Evolutionary conservation across 1,140 invertebrate genomes (phyloP).

Genomic region (Ceratoteleas bidentatus): DNA sequence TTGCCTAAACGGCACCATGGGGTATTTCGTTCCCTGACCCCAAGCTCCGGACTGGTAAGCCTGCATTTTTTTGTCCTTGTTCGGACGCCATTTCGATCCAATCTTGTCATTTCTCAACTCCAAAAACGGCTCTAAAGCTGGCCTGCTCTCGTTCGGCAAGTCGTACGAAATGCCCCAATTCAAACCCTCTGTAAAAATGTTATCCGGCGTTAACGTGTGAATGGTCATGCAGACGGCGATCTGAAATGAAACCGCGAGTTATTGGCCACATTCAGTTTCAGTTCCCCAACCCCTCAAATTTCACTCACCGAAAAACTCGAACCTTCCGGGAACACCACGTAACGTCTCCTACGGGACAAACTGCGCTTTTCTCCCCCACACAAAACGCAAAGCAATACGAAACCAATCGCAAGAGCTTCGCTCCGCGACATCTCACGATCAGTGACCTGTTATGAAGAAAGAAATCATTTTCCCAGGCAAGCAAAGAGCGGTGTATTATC

Average conservation of each 20-base stretch:
- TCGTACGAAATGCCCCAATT: conserved; percentile 90
- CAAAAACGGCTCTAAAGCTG: conserved; percentile 80
- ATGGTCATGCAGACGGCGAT: conserved; percentile 84
- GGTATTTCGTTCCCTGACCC: conserved; percentile 68
- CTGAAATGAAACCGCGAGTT: conserved; percentile 73
- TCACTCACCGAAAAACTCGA: conserved; percentile 87
- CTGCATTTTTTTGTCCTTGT: conserved; percentile 63
- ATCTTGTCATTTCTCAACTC: conserved; percentile 73
- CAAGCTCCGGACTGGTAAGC: conserved; percentile 52
- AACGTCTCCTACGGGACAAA: conserved; percentile 84
- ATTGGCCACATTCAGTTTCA: conserved; percentile 18
- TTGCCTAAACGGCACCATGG: conserved; percentile 55
- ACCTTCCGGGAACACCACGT: conserved; percentile 89
- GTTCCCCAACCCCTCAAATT: conserved; percentile 18
- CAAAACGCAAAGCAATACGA: conserved; percentile 44
- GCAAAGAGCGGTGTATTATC: no score
- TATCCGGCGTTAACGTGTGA: conserved; percentile 81
- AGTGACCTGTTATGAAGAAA: background rate
- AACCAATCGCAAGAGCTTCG: conserved; percentile 12
- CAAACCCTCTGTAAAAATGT: conserved; percentile 85
- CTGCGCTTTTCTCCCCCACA: conserved; percentile 29
- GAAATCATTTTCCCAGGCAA: background rate
- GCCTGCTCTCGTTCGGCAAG: conserved; percentile 85
- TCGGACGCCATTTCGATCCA: conserved; percentile 45
- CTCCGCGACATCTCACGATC: background rate